Conservation (phyloP, 2,888 invertebrate genomes). For the Megamerina dolium region DNA sequence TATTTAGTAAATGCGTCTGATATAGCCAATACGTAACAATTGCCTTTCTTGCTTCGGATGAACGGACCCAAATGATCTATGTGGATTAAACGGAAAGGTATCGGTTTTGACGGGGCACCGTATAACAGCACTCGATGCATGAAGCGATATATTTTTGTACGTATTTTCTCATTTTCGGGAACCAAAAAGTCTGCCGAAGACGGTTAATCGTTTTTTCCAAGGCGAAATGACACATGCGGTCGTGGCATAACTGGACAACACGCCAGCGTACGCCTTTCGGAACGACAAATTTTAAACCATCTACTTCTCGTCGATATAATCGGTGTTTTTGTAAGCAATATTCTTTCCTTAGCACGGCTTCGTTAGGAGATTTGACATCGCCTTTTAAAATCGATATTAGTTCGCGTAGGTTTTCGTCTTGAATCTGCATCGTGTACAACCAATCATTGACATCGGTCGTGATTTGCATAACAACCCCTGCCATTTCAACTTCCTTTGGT, state of each 20-base stretch:
- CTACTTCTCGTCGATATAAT: conserved; percentile 8
- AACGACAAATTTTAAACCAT: conserved; percentile 8
- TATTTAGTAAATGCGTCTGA: conserved; percentile 19
- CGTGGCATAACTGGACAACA: neutral
- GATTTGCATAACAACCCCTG: conserved; percentile 7
- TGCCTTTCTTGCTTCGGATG: conserved; percentile 5
- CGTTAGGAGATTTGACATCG: too few relatives aligned
- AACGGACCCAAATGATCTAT: conserved; percentile 21
- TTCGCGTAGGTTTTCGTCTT: conserved; percentile 4
- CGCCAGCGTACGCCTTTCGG: conserved; percentile 1
- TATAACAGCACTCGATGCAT: conserved; percentile 15
- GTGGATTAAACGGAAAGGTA: conserved; percentile 21
- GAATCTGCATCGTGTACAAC: conserved; percentile 16
- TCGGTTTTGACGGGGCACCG: conserved; percentile 5
- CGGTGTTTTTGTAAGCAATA: conserved; percentile 13
- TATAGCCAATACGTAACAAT: conserved; percentile 12
- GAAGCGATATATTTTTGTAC: conserved; percentile 5
- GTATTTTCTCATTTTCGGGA: conserved; percentile 1
- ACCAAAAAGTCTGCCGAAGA: neutral
- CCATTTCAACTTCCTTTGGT: neutral
- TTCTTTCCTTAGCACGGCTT: too few relatives aligned
- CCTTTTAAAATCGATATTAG: conserved; percentile 7
- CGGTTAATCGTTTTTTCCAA: neutral
- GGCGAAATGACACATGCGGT: neutral
- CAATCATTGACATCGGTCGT: conserved; percentile 12